Conservation (phyloP, 2,797 vertebrate genomes). For the Danio kyathit region DNA sequence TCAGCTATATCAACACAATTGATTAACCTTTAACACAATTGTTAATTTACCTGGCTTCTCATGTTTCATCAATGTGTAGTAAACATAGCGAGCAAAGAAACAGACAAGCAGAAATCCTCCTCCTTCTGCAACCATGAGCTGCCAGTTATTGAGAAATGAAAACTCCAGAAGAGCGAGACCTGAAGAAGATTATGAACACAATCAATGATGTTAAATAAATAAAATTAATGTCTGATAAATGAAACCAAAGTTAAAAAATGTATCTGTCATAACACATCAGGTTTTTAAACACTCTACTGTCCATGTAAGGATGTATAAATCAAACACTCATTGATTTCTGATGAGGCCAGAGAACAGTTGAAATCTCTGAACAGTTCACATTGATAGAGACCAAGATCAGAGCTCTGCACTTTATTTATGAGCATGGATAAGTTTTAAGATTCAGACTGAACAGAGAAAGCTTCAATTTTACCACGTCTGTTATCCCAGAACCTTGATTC, state of each 20-base stretch:
- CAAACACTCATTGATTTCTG: constrained; percentile 18
- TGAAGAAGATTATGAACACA: constrained; percentile 19
- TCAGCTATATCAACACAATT: too few relatives aligned
- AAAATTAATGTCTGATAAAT: too few relatives aligned
- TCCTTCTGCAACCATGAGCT: neutral
- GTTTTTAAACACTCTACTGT: too few relatives aligned
- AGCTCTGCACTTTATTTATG: constrained; percentile 23
- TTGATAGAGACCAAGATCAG: constrained; percentile 45
- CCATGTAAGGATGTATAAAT: neutral
- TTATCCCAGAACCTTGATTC: neutral
- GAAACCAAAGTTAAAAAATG: neutral
- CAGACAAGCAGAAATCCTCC: constrained; percentile 39
- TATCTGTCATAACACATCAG: too few relatives aligned
- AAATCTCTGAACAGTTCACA: neutral
- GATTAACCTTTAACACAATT: too few relatives aligned
- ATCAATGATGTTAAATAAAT: too few relatives aligned
- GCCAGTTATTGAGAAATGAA: neutral
- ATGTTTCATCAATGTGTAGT: neutral
- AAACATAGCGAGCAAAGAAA: neutral
- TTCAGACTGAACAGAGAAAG: neutral
- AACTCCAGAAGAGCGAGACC: neutral
- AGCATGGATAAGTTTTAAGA: constrained; percentile 55
- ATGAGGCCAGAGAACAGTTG: constrained; percentile 31
- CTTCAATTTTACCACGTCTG: neutral
- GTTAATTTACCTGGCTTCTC: too few relatives aligned